Percentiles rank a stretch among this genome's conserved stretches.
Evolutionary conservation across 2,888 invertebrate genomes (phyloP).

Genomic region (Acheta domesticus): DNA sequence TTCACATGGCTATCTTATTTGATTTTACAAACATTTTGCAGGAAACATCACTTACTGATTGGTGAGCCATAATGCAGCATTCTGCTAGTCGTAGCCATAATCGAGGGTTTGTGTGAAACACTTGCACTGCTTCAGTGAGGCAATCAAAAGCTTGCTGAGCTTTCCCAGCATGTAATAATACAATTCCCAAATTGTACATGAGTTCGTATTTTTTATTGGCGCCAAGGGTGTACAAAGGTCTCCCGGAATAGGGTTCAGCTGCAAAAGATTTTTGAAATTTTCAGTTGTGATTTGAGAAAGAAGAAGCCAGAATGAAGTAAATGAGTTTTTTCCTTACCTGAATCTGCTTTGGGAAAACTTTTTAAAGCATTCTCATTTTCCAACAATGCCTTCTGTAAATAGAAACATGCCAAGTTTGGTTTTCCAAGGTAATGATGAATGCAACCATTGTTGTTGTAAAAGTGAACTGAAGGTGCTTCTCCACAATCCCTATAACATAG

Average conservation of each 20-base stretch:
- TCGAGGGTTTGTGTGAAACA: conserved; percentile 82
- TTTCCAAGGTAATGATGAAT: conserved; percentile 77
- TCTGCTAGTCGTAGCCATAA: conserved; percentile 92
- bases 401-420: conserved; percentile 73
- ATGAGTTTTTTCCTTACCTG: conserved; percentile 40
- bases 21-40: too few relatives aligned
- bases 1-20: too few relatives aligned
- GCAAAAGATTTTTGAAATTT: conserved; percentile 24
- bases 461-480: conserved; percentile 60
- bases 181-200: conserved; percentile 79
- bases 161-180: conserved; percentile 75
- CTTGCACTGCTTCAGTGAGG: conserved; percentile 78
- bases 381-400: conserved; percentile 73
- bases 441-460: conserved; percentile 79
- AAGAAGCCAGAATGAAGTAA: neutral
- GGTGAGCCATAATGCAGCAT: conserved; percentile 75
- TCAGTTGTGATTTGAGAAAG: conserved; percentile 28
- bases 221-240: conserved; percentile 61
- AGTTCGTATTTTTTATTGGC: conserved; percentile 62
- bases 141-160: conserved; percentile 87
- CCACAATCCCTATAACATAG: conserved; percentile 52
- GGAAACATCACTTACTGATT: conserved; percentile 50
- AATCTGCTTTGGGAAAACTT: conserved; percentile 47
- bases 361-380: conserved; percentile 59
- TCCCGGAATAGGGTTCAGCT: conserved; percentile 47